These are phyloP conservation scores for Pristiophorus japonicus DNA, from an alignment of 2,113 vertebrate species.

Conservation along the genomic window DNA sequence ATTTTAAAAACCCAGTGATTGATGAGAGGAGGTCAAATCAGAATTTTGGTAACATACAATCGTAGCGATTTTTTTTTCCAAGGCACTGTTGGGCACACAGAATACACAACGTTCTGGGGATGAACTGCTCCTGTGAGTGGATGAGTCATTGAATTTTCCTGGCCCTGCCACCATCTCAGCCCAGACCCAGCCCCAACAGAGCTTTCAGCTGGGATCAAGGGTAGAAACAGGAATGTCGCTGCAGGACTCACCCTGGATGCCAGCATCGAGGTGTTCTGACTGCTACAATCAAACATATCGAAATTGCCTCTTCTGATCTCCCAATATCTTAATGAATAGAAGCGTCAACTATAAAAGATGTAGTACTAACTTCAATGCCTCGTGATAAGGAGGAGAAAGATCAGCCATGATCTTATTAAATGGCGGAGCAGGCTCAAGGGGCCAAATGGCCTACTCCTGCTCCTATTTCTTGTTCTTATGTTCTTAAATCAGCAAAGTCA, in stretches of 20 bases:
- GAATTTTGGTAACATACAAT: not conserved
- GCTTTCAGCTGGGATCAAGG: not conserved
- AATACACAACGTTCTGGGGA: not conserved
- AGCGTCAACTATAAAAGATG: not conserved
- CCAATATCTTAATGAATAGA: not conserved
- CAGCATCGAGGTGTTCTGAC: not conserved
- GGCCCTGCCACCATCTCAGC: not conserved
- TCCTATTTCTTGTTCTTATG: too few relatives aligned
- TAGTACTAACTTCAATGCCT: not conserved
- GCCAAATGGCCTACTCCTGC: too few relatives aligned
- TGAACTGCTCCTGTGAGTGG: not conserved
- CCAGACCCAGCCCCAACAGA: not conserved
- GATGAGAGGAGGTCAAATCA: not conserved
- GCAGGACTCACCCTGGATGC: too few relatives aligned
- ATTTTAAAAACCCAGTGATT: not conserved
- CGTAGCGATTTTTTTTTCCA: not conserved
- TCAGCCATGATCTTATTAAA: too few relatives aligned
- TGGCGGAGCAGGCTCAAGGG: too few relatives aligned
- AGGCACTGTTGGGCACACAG: not conserved
- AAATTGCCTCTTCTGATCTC: too few relatives aligned
- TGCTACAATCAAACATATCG: too few relatives aligned
- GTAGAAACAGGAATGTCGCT: not conserved
- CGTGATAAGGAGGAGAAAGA: not conserved
- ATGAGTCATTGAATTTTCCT: not conserved
- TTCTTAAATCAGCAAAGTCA: not conserved